phyloP scores from a whole-genome alignment of 2,797 vertebrate genomes.

The Remorina albescens region DNA sequence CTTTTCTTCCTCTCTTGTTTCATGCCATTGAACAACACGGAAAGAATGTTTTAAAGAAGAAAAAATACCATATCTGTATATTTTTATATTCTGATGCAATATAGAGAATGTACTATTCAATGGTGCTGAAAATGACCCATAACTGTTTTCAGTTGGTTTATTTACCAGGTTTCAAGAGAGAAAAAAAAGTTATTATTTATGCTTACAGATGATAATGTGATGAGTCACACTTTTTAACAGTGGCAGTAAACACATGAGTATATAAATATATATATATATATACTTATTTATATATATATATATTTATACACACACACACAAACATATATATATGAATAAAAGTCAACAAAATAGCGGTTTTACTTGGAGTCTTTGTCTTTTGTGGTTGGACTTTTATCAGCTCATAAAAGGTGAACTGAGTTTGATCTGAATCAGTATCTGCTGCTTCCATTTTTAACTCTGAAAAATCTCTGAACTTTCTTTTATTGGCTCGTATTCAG shows the following conservation, averaged over 20 bases:
- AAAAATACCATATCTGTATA: constrained; percentile 84
- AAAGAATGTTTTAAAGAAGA: constrained; percentile 84
- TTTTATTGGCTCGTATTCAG: no score
- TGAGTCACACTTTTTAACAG: constrained; percentile 82
- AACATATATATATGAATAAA: constrained; percentile 74
- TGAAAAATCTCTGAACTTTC: no score
- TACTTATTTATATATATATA: no score
- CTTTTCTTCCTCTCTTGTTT: constrained; percentile 83
- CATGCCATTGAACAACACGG: constrained; percentile 87
- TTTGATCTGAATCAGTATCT: no score
- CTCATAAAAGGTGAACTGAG: no score
- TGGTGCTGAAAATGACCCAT: constrained; percentile 88
- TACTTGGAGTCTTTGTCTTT: constrained; percentile 53
- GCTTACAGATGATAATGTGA: constrained; percentile 81
- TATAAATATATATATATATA: constrained; percentile 58
- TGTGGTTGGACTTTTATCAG: neutral
- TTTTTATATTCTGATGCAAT: constrained; percentile 90
- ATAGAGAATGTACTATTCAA: constrained; percentile 88
- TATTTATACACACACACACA: no score
- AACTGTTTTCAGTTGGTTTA: constrained; percentile 86
- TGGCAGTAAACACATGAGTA: constrained; percentile 78
- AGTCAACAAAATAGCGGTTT: constrained; percentile 73
- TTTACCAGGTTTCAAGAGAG: constrained; percentile 82
- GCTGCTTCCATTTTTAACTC: no score
- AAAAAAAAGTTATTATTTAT: constrained; percentile 84